A percentile compares a stretch with the other conserved stretches of the same genome.
Conservation (phyloP, 2,797 vertebrate species). For the Falco peregrinus region DNA sequence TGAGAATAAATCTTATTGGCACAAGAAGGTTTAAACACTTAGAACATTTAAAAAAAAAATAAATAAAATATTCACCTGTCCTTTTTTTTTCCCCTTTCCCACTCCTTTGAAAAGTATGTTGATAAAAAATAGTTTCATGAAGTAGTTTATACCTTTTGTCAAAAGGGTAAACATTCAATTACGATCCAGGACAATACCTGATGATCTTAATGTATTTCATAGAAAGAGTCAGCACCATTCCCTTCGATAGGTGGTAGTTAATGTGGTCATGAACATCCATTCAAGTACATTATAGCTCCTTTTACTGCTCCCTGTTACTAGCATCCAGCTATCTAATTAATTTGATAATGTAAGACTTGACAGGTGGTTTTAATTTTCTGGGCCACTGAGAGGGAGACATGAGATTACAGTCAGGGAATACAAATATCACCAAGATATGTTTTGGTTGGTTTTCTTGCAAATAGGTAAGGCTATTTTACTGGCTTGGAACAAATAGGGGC, state of each 20-base stretch:
- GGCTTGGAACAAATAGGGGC: neutral
- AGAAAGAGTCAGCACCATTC: conserved; percentile 1
- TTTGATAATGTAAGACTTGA: conserved; percentile 50
- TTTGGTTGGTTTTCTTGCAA: neutral
- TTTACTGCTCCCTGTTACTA: conserved; percentile 32
- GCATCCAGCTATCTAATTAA: conserved; percentile 61
- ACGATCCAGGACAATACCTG: neutral
- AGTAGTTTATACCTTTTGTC: neutral
- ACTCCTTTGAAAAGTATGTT: neutral
- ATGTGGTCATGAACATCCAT: conserved; percentile 11
- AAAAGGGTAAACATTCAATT: neutral
- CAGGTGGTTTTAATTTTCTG: conserved; percentile 70
- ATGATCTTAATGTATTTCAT: neutral
- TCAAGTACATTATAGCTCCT: neutral
- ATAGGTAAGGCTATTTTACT: neutral
- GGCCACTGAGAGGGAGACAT: conserved; percentile 35
- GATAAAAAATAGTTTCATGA: neutral
- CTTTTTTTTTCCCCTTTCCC: neutral
- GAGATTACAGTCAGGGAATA: conserved; percentile 34
- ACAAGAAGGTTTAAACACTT: neutral
- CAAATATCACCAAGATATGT: neutral
- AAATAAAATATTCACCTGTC: neutral
- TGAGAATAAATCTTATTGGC: neutral
- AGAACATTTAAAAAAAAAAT: neutral
- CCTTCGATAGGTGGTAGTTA: neutral